Conservation (phyloP, 2,797 vertebrate genomes). For the Characodon lateralis region DNA sequence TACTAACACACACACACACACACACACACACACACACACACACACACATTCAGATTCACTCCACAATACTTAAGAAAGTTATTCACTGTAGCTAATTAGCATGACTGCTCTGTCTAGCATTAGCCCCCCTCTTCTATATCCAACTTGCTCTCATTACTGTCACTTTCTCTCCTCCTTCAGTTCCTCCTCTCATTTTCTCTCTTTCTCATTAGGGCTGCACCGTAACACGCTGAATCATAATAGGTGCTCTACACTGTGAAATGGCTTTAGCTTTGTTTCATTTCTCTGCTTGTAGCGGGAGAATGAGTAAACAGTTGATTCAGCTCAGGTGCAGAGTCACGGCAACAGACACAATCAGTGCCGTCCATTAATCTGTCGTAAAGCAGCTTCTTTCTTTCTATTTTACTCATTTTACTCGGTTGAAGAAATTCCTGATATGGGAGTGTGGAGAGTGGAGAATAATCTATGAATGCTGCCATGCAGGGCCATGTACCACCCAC, state of each 20-base stretch:
- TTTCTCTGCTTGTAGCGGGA: constrained; percentile 54
- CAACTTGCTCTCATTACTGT: constrained; percentile 59
- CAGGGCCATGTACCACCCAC: constrained; percentile 43
- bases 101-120: constrained; percentile 71
- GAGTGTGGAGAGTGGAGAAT: constrained; percentile 36
- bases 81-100: constrained; percentile 79
- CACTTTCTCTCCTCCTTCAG: constrained; percentile 43
- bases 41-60: constrained; percentile 8
- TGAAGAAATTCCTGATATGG: constrained; percentile 64
- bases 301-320: constrained; percentile 65
- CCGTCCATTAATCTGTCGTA: constrained; percentile 63
- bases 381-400: constrained; percentile 59
- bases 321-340: constrained; percentile 42
- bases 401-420: constrained; percentile 39
- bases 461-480: constrained; percentile 60
- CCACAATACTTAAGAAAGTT: constrained; percentile 66
- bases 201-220: constrained; percentile 69
- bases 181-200: constrained; percentile 53
- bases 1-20: background rate
- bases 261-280: constrained; percentile 71
- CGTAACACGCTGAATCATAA: constrained; percentile 73
- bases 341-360: constrained; percentile 52
- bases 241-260: constrained; percentile 72
- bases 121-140: constrained; percentile 49
- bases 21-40: background rate